Percentiles rank a stretch among this genome's conserved stretches.
phyloP scores from a whole-genome alignment of 2,113 vertebrate genomes.

The Saccopteryx leptura region DNA sequence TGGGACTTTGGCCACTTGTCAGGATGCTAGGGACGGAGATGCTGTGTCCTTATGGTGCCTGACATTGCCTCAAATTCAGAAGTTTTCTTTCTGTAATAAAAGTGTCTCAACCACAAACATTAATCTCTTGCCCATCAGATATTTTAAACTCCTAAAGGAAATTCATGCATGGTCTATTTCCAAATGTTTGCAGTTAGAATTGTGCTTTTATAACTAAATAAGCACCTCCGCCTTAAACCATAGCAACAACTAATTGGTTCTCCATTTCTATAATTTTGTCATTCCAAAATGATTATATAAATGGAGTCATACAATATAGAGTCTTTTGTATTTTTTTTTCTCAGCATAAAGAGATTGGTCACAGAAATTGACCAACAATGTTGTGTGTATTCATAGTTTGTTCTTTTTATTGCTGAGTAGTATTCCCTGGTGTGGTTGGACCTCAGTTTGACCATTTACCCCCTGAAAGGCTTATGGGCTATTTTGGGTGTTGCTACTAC shows the following conservation, averaged over 20 bases:
- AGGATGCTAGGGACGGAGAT: background rate
- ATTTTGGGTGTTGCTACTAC: too few species aligned
- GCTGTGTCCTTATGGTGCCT: background rate
- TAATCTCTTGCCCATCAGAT: background rate
- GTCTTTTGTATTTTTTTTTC: background rate
- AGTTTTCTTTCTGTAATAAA: conserved; percentile 6
- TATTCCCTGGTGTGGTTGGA: background rate
- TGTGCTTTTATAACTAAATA: too few species aligned
- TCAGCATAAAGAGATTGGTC: background rate
- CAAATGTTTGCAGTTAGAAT: background rate
- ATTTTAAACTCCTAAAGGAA: background rate
- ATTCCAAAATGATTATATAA: too few species aligned
- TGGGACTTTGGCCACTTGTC: background rate
- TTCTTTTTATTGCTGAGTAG: background rate
- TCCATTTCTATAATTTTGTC: background rate
- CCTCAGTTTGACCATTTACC: background rate
- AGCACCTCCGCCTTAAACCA: background rate
- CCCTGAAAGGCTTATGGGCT: background rate
- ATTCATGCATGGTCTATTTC: background rate
- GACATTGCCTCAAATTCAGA: background rate
- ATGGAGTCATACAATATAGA: background rate
- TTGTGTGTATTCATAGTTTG: background rate
- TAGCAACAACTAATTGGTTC: background rate
- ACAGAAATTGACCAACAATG: background rate
- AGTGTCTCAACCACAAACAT: background rate